A percentile compares a stretch with the other conserved stretches of the same genome.
phyloP scores from a whole-genome alignment of 2,113 vertebrate species.

The Oreochromis spilurus region DNA sequence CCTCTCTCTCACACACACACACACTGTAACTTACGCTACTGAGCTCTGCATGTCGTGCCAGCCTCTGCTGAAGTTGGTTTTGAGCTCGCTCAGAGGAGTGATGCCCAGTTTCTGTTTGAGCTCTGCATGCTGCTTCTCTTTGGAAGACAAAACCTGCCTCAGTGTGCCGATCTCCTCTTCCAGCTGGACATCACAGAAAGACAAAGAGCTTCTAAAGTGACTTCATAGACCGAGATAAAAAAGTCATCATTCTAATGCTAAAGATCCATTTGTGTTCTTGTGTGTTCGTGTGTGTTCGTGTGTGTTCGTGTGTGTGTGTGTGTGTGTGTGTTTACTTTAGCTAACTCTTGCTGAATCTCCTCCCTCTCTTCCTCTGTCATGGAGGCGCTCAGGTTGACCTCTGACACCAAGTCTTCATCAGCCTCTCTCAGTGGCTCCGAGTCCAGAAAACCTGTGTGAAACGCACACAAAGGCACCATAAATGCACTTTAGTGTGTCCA shows the following conservation, averaged over 20 bases:
- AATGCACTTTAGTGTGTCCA: neutral
- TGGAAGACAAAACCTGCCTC: constrained; percentile 88
- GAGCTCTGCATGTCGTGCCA: constrained; percentile 94
- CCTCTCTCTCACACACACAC: neutral
- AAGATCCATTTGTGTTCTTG: neutral
- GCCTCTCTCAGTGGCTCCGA: constrained; percentile 79
- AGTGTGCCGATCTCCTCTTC: constrained; percentile 95
- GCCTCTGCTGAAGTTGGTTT: constrained; percentile 87
- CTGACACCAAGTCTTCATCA: constrained; percentile 81
- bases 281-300: neutral
- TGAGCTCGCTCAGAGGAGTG: constrained; percentile 84
- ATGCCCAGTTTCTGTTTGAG: constrained; percentile 91
- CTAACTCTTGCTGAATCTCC: constrained; percentile 83
- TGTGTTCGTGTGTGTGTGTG: neutral
- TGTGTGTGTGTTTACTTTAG: constrained; percentile 74
- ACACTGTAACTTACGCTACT: constrained; percentile 79
- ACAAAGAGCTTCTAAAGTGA: neutral
- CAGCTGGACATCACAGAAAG: constrained; percentile 62
- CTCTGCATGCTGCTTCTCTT: constrained; percentile 89
- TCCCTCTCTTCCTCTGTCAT: constrained; percentile 91
- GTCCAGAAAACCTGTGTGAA: constrained; percentile 81
- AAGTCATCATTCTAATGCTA: neutral
- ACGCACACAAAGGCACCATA: neutral
- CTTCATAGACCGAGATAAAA: neutral
- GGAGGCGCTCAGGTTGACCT: constrained; percentile 76